Evolutionary conservation across 2,888 invertebrate species (phyloP).

Genomic region (Zhuqinia jingwanae): DNA sequence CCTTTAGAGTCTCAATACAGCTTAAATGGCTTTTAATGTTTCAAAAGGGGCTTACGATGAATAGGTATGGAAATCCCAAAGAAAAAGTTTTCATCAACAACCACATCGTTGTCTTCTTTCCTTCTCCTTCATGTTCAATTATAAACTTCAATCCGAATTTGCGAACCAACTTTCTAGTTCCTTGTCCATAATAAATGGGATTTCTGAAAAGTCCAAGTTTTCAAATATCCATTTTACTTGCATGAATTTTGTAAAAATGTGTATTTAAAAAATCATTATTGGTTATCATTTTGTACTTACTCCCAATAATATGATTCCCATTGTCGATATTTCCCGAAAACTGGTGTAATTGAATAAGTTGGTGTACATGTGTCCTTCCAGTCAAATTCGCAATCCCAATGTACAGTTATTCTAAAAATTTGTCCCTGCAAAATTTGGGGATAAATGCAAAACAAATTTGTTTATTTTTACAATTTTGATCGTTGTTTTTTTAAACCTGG

Average conservation of each 20-base stretch:
- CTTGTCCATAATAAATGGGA: conserved; percentile 74
- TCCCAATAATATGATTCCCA: conserved; percentile 76
- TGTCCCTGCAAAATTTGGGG: conserved; percentile 63
- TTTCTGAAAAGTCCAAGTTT: conserved; percentile 43
- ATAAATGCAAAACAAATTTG: background rate
- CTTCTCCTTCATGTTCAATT: conserved; percentile 75
- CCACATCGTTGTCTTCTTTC: conserved; percentile 75
- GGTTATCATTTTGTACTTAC: conserved; percentile 52
- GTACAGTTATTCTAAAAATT: conserved; percentile 74
- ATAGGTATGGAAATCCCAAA: conserved; percentile 73
- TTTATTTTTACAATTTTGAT: too few species aligned
- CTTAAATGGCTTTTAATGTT: too few species aligned
- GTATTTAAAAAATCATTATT: too few species aligned
- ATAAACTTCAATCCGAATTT: conserved; percentile 76
- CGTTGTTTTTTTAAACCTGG: too few species aligned
- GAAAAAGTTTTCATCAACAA: conserved; percentile 76
- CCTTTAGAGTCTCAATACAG: background rate
- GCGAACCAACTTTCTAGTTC: conserved; percentile 71
- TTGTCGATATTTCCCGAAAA: conserved; percentile 70
- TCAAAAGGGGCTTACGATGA: conserved; percentile 76
- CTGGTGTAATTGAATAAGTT: conserved; percentile 72
- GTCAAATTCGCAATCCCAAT: conserved; percentile 76
- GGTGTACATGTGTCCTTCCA: conserved; percentile 73
- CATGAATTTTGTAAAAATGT: background rate
- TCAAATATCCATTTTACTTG: background rate